Evolutionary conservation across 2,797 vertebrate species (phyloP).

Genomic region (Molothrus ater): DNA sequence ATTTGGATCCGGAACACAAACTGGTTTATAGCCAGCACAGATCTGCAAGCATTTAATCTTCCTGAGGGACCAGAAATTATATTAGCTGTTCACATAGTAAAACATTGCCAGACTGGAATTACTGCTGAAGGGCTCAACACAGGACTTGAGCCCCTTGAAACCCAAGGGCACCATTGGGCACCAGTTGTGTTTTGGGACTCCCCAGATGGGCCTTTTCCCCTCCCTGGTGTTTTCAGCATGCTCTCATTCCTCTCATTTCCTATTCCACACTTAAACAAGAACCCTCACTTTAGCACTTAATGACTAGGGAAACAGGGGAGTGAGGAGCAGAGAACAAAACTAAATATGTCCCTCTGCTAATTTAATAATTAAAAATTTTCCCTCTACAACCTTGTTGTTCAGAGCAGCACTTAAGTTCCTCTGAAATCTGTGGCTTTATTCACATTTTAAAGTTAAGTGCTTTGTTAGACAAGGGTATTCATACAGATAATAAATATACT

Average conservation of each 20-base stretch:
- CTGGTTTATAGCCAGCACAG: background rate
- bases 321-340: background rate
- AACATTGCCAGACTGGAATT: background rate
- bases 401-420: background rate
- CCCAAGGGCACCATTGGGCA: background rate
- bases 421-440: background rate
- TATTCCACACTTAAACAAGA: background rate
- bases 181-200: background rate
- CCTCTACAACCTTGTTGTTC: background rate
- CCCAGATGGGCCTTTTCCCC: background rate
- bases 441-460: background rate
- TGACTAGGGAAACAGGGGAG: background rate
- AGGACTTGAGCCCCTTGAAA: background rate
- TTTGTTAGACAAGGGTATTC: background rate
- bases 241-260: background rate
- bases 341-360: background rate
- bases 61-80: background rate
- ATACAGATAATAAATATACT: background rate
- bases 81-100: background rate
- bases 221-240: background rate
- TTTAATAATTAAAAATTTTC: background rate
- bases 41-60: constrained; percentile 21
- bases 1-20: background rate
- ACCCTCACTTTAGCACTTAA: background rate
- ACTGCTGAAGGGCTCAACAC: background rate